Percentiles rank a stretch among this genome's conserved stretches.
phyloP scores from a whole-genome alignment of 2,113 vertebrate species.

The Psilopsiagon aymara region DNA sequence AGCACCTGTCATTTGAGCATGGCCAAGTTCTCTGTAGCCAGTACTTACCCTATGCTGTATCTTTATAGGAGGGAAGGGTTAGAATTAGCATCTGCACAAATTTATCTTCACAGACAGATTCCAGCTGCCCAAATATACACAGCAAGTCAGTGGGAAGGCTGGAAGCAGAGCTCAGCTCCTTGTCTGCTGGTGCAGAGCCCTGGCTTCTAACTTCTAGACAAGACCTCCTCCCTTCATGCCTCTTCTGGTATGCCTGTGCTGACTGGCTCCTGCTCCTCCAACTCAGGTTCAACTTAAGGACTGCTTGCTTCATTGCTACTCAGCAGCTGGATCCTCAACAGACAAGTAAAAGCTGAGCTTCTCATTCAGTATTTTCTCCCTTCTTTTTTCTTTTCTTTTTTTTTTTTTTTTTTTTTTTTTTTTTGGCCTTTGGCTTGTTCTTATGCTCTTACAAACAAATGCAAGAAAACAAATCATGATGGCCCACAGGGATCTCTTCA shows the following conservation, averaged over 20 bases:
- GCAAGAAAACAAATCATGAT: not conserved
- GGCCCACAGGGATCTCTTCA: not conserved
- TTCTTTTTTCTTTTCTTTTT: not conserved
- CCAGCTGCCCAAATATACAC: not conserved
- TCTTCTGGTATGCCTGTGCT: not conserved
- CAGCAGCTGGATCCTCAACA: not conserved
- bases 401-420: not conserved
- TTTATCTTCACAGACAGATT: not conserved
- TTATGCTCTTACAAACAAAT: not conserved
- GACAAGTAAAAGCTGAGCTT: not conserved
- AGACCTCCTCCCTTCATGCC: not conserved
- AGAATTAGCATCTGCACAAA: not conserved
- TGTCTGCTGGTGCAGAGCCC: constrained; percentile 8
- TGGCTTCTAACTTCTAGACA: not conserved
- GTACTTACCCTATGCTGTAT: not conserved
- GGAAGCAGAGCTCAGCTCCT: not conserved
- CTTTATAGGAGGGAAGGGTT: not conserved
- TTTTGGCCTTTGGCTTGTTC: not conserved
- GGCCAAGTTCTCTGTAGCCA: not conserved
- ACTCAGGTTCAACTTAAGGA: not conserved
- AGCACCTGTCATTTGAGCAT: not conserved
- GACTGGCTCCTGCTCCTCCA: not conserved
- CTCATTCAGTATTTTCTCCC: not conserved
- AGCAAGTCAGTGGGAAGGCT: constrained; percentile 1
- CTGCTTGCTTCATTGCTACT: not conserved